Evolutionary conservation across 2,113 vertebrate species (phyloP), one percentile per base, ranked within the genome.

Genomic region (Gymnocephalus cernua): DNA sequence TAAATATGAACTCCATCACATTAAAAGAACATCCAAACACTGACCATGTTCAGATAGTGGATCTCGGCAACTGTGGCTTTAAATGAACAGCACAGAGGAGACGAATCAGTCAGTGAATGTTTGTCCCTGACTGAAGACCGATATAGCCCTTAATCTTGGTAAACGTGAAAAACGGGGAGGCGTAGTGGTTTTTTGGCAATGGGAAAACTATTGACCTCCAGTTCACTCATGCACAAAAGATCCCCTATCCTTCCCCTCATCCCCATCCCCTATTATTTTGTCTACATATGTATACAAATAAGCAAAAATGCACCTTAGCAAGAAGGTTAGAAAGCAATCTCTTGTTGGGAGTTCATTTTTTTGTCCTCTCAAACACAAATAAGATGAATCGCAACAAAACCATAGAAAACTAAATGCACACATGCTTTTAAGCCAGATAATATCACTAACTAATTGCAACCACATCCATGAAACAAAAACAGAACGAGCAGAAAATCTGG

Each of bases 61-160:
- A 82, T 69, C 68, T 87, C 45, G 47, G 82, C 83, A 83, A 79
- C 80, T 69, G 89, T 74, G 72, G 88, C 63, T 65, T 75, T 12
- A n/a, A 62, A 69, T 48, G 18, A 66, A 78, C 79, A 77, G 61
- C n/a, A 57, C 72, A 67, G 48, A 53, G 69, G 74, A 62, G 75
- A 76, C 9, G 4, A 82, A 69, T 70, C 64, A 8, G 51, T 57
- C 25, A 0, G 13, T 68, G 41, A 59, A 70, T 58, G 73, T 59
- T 25, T 79, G 85, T 79, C 83, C 71, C 81, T 69, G 56, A 70
- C 18, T 61, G 59, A 68, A 84, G 73, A 89, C 77, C 27, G 73
- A 76, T 72, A 79, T 92, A 95, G 93, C 93, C 94, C 93, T 94
- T 94, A 74, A 82, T 87, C 66, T 88, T 68, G 57, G 88, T 90